These are phyloP conservation scores for Enteromius fasciolatus DNA, from an alignment of 2,797 vertebrate species.

Conservation along the genomic window DNA sequence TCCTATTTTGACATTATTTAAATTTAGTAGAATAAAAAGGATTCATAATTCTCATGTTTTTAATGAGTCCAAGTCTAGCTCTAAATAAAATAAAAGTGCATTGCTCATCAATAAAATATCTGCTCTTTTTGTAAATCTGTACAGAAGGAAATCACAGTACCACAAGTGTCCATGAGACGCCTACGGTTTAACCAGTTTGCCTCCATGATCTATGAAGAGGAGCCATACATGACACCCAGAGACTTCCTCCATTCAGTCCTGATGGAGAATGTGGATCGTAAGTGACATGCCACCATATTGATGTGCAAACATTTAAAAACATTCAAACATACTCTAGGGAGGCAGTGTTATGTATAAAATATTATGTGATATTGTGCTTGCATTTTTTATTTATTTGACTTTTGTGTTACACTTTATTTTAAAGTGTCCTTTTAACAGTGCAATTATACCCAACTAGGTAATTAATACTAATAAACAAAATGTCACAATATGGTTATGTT, in stretches of 20 bases:
- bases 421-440: background rate
- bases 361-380: background rate
- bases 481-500: background rate
- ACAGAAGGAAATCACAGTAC: constrained; percentile 51
- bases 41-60: background rate
- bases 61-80: background rate
- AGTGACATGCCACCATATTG: constrained; percentile 60
- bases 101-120: background rate
- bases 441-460: background rate
- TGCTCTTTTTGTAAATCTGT: background rate
- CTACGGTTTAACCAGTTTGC: constrained; percentile 90
- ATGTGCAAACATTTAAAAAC: background rate
- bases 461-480: background rate
- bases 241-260: constrained; percentile 95
- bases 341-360: background rate
- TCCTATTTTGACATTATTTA: background rate
- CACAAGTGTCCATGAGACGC: constrained; percentile 78
- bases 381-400: background rate
- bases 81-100: background rate
- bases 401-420: background rate
- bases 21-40: background rate
- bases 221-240: constrained; percentile 94
- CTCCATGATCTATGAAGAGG: constrained; percentile 84
- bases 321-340: background rate
- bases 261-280: constrained; percentile 89